These are phyloP conservation scores for Centrocercus urophasianus DNA, from an alignment of 2,113 vertebrate genomes.

Conservation along the genomic window DNA sequence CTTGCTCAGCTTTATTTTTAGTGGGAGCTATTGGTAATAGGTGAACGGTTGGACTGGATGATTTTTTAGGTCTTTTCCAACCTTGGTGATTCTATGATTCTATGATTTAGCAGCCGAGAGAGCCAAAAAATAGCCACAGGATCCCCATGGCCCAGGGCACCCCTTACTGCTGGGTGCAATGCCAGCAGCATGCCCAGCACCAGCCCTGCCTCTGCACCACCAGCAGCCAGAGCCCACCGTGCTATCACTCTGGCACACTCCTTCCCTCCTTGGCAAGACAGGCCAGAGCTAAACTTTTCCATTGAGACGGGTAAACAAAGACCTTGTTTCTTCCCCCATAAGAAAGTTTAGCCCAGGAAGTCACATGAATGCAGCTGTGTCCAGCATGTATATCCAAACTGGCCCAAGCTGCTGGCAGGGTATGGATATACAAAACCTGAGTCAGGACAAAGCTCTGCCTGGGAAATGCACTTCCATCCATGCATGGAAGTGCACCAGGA, in stretches of 20 bases:
- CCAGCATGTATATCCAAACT: conserved; percentile 14
- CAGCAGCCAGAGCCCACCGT: neutral
- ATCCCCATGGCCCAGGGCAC: neutral
- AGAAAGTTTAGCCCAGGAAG: conserved; percentile 49
- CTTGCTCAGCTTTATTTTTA: neutral
- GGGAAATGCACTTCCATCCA: neutral
- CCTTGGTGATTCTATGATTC: no score
- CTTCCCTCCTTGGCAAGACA: conserved; percentile 43
- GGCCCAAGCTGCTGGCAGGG: rapidly evolving
- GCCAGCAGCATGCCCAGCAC: neutral
- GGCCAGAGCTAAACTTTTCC: conserved; percentile 64
- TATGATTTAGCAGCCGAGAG: neutral
- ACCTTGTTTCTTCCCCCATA: conserved; percentile 17
- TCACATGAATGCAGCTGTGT: conserved; percentile 15
- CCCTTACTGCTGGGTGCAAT: neutral
- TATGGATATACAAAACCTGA: neutral
- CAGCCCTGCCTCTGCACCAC: neutral
- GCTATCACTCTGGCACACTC: conserved; percentile 58
- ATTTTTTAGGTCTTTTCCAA: no score
- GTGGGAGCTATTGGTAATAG: no score
- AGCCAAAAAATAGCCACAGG: neutral
- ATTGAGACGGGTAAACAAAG: conserved; percentile 56
- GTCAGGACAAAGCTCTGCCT: neutral
- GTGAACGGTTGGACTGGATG: no score
- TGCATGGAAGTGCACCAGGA: neutral